Evolutionary conservation across 1,140 invertebrate genomes (phyloP).

Genomic region (Helicoverpa zea): DNA sequence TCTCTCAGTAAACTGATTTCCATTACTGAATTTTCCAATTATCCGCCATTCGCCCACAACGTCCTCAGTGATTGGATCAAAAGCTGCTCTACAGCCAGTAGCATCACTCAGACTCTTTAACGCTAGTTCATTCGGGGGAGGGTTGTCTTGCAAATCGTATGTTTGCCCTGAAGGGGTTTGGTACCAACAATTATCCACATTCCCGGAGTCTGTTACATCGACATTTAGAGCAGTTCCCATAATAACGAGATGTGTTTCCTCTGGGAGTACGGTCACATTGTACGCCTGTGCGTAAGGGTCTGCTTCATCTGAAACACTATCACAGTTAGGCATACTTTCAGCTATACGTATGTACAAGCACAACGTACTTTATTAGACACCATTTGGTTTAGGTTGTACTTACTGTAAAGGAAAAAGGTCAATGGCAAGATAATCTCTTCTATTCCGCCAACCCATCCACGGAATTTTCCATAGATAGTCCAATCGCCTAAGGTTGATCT

Average conservation of each 20-base stretch:
- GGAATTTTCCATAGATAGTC: conserved; percentile 54
- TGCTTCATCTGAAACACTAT: conserved; percentile 51
- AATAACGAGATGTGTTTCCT: conserved; percentile 41
- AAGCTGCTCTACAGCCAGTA: conserved; percentile 32
- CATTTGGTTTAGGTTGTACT: conserved; percentile 11
- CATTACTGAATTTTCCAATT: conserved; percentile 57
- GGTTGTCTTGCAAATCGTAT: neutral
- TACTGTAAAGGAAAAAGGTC: conserved; percentile 55
- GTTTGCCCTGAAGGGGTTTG: conserved; percentile 43
- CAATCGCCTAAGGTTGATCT: conserved; percentile 53
- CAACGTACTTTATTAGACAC: neutral
- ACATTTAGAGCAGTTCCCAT: conserved; percentile 43
- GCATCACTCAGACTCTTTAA: conserved; percentile 3
- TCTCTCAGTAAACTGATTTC: conserved; percentile 44
- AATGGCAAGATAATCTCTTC: conserved; percentile 51
- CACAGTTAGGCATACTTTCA: neutral
- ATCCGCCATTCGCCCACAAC: conserved; percentile 55
- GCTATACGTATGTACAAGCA: neutral
- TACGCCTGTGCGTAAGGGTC: conserved; percentile 58
- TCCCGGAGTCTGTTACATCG: conserved; percentile 43
- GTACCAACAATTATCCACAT: conserved; percentile 47
- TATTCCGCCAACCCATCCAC: neutral
- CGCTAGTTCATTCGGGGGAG: neutral
- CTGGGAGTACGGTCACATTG: conserved; percentile 51
- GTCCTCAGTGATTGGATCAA: conserved; percentile 51